Base-by-base conservation (phyloP, 2,113 vertebrate genomes). In the Todiramphus chloris region DNA sequence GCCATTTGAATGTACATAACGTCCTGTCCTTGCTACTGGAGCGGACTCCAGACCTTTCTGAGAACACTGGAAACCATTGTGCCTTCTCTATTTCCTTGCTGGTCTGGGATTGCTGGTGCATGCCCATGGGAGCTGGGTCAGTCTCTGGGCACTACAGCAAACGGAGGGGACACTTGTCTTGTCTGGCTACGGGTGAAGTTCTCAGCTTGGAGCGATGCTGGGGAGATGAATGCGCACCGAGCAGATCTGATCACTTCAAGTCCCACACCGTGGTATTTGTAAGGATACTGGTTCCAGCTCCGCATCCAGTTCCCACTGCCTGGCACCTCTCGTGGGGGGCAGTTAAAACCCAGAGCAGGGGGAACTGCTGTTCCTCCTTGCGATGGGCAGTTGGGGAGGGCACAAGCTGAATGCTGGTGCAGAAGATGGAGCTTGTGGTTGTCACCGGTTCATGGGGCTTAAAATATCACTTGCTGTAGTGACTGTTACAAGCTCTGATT, bases 21-120 rank as follows among this genome's bases (percentile, higher is more conserved):
- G 19, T 84, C 14, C 25, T 56, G 23, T 51, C 48, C 46, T 93
- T 68, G 30, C 63, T 60, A 8, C 60, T 33, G 56, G 53, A 66
- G 44, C 14, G 2, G 70, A 25, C 35, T n/a, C 0, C 0, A 74
- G n/a, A n/a, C 18, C 23, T 76, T 76, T 46, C 35, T 87, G 82
- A 28, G 63, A 43, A 30, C 8, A 16, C 25, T 41, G 63, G 68
- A 13, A 58, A 90, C 62, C 48, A 30, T 43, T 28, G 75, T 75
- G 75, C 77, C 63, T 92, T 92, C 39, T 35, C 33, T 7, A 0
- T 81, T 33, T 73, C 64, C 53, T 58, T 73, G 72, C 67, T 76
- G 76, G 53, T 82, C 72, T 59, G 33, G 31, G 39, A 24, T n/a
- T 50, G 53, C 4, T 41, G 20, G 11, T 46, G 35, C 23, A 8